Evolutionary conservation across 2,113 vertebrate genomes (phyloP), one percentile per base, ranked within the genome.

Genomic region (Apus apus): DNA sequence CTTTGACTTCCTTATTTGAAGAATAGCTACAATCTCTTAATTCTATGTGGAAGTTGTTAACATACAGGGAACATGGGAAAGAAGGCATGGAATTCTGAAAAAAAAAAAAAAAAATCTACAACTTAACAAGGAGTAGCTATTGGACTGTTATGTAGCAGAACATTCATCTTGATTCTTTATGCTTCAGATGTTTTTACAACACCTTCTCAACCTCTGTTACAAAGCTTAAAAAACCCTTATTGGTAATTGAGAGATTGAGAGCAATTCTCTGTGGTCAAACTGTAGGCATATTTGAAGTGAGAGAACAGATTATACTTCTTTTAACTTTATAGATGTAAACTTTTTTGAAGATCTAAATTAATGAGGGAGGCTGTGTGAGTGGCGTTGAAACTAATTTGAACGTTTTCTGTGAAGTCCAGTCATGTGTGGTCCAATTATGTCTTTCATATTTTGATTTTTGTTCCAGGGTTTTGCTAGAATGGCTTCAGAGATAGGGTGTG

Each of bases 381-480:
- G 9, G 15, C n/a, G 78, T 56, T 71, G 46, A 74, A 92, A 75
- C 5, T 27, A 62, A 22, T 43, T 46, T 36, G 25, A 38, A 85
- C 43, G 5, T 61, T 76, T 57, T 2, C 0, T 38, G 4, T 61
- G 11, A 53, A 45, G 9, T 82, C 29, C 6, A 34, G 7, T 78
- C 0, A 27, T 75, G 40, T 77, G 7, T 0, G 0, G 7, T 76
- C 17, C 67, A 11, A 48, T 38, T 76, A 15, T 56, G n/a, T 82
- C 38, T 73, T 87, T 72, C 13, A 46, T 68, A 11, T n/a, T 75
- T 77, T 40, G 26, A 38, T 94, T 97, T 94, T 89, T 89, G 3
- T 46, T 73, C 7, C 46, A 99, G 99, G 99, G 99, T 62, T 99
- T 98, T 96, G 99, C 98, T 80, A 98, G 97, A 88, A 99, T 99